Base-by-base conservation (phyloP, 2,888 invertebrate genomes). In the Leptodirus hochenwartii region DNA sequence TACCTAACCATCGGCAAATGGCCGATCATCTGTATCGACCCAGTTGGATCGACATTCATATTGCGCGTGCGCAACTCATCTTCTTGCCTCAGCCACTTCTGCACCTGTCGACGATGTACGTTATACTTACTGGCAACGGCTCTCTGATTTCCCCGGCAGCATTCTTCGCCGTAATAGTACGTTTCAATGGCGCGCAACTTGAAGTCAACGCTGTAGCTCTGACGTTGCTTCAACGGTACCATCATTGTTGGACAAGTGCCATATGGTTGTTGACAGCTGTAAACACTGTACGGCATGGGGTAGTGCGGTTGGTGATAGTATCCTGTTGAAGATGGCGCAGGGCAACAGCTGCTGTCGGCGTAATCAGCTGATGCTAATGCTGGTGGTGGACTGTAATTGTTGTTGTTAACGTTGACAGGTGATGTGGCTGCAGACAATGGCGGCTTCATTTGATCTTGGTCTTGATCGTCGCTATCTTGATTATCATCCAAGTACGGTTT, bases 401-500 rank as follows among this genome's bases (percentile, higher is more conserved):
- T 27, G 15, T 27, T 27, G 8, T 16, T 12, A 14, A 25, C 11
- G 15, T 15, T 5, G 24, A 24, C 23, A 26, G 9, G 17, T 25
- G 22, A 26, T 22, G 17, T 29, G 27, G 20, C 29, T 23, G 25
- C 17, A 32, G 16, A 20, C 22, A 14, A n/a, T 10, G 9, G 17
- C 15, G 20, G 3, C 10, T 12, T 16, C 15, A 22, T 15, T 22
- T 23, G 4, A 15, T 10, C n/a, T 16, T 27, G 4, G 17, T 12
- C n/a, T 16, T 15, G 6, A 8, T 20, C 20, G 20, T 20, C n/a
- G 30, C 61, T 62, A 32, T 64, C 63, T 24, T 66, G 61, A 24
- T 73, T 66, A 43, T 72, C 76, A 37, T 75, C 61, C 29, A 78
- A 59, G 51, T 79, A 80, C 16, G 79, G 80, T 47, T 79, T 73